A percentile compares a stretch with the other conserved stretches of the same genome.
phyloP scores from a whole-genome alignment of 1,140 invertebrate genomes.

The Nasonia vitripennis region DNA sequence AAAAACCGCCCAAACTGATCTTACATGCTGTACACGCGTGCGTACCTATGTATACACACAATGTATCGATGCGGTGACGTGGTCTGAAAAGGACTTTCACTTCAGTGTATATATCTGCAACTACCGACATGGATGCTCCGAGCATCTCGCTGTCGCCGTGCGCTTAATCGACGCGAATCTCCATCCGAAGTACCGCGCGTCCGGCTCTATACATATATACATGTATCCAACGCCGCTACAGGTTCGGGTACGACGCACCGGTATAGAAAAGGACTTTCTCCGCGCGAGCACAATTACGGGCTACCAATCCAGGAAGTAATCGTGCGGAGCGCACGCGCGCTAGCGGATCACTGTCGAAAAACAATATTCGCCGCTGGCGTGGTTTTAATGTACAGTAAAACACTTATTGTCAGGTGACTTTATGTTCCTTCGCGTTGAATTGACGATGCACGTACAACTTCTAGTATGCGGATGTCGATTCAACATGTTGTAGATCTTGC shows the following conservation, averaged over 20 bases:
- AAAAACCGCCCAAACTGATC: background rate
- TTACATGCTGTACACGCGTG: background rate
- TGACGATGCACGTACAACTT: background rate
- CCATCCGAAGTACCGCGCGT: constrained; percentile 4
- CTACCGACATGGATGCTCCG: background rate
- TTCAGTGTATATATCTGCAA: background rate
- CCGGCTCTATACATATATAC: background rate
- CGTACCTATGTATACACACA: background rate
- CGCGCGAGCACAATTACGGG: constrained; percentile 57
- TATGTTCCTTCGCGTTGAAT: no score
- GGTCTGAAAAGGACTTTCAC: background rate
- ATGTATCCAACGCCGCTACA: background rate
- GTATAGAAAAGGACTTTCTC: constrained; percentile 14
- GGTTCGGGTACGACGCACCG: background rate
- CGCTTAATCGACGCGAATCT: constrained; percentile 28
- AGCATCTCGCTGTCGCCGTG: constrained; percentile 2
- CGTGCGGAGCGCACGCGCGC: constrained; percentile 8
- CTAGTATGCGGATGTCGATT: background rate
- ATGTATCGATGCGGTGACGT: background rate
- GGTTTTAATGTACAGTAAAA: constrained; percentile 5
- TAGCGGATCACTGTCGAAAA: constrained; percentile 25
- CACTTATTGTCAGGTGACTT: constrained; percentile 6
- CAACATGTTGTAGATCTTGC: background rate
- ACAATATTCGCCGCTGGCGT: constrained; percentile 18
- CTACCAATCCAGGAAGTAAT: constrained; percentile 56